A percentile compares a stretch with the other conserved stretches of the same genome.
Conservation (phyloP, 2,797 vertebrate genomes). For the Cyclura pinguis region DNA sequence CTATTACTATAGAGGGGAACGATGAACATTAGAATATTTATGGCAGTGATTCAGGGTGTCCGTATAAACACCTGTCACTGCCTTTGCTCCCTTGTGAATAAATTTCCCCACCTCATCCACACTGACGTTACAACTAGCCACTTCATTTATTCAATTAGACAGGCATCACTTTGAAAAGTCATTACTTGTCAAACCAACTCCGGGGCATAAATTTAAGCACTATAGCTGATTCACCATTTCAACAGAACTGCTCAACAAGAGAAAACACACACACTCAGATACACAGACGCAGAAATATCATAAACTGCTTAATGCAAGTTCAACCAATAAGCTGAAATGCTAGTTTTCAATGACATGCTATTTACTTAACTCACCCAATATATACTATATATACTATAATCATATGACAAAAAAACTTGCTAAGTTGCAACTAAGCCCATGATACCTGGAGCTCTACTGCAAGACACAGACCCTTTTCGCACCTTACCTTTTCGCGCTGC, state of each 20-base stretch:
- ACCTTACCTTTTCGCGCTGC: too few species aligned
- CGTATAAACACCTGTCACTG: constrained; percentile 76
- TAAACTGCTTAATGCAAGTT: neutral
- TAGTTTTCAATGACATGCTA: neutral
- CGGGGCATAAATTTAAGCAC: constrained; percentile 70
- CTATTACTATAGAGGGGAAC: constrained; percentile 84
- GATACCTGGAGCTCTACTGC: neutral
- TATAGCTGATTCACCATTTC: constrained; percentile 60
- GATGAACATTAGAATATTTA: constrained; percentile 85
- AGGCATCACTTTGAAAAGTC: constrained; percentile 77
- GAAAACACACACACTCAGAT: constrained; percentile 20
- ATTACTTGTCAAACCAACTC: constrained; percentile 75
- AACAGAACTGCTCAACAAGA: constrained; percentile 57
- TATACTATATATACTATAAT: neutral
- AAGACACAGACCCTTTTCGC: too few species aligned
- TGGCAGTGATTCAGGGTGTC: constrained; percentile 77
- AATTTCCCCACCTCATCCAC: constrained; percentile 72
- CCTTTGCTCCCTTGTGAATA: constrained; percentile 64
- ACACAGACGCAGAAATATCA: neutral
- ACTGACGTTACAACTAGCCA: constrained; percentile 77
- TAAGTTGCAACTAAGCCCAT: neutral
- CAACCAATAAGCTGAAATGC: neutral
- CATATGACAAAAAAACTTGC: neutral
- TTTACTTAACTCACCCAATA: neutral
- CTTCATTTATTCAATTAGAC: constrained; percentile 82